Base-by-base conservation (phyloP, 2,888 invertebrate species). In the Ceraclea dissimilis region DNA sequence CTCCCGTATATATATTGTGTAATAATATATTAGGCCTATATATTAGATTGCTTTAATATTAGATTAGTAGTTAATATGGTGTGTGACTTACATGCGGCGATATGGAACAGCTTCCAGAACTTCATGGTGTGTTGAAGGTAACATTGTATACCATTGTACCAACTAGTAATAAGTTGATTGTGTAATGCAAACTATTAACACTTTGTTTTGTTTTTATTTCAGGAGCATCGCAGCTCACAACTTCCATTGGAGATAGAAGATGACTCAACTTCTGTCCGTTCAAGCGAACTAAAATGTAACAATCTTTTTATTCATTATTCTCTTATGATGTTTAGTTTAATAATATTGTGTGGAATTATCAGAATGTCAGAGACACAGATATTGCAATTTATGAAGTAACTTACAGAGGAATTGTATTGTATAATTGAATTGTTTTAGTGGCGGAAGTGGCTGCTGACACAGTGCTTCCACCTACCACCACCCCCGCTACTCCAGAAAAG, bases 201-300 rank as follows among this genome's bases (percentile, higher is more conserved):
- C 26, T 26, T 4, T 26, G 10, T 39, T 4, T 39, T 39, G 13
- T 39, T 18, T 19, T 46, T 4, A 8, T 52, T 52, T 17, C 71
- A 90, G 91, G 90, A 91, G 84, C 88, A 88, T 79, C 90, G 90
- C 83, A 86, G 86, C 73, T 90, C 90, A 69, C 90, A 90, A 79
- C 84, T 87, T 78, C 90, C 86, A 70, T 86, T 90, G 85, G 90
- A 90, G 79, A 82, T 88, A 83, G 91, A 90, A 87, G 91, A 91
- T 88, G 91, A 92, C 81, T 85, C 89, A 68, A 84, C 88, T 69
- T 89, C 90, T 63, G 82, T 89, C 71, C 83, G 86, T 74, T 86
- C 86, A 78, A 84, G 84, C 75, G 90, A 90, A 72, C 77, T 79
- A 76, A 91, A 90, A 79, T 80, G 88, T 87, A 55, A 52, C 26